These are phyloP conservation scores for Celastrina argiolus DNA, from an alignment of 2,888 invertebrate species.

Conservation along the genomic window DNA sequence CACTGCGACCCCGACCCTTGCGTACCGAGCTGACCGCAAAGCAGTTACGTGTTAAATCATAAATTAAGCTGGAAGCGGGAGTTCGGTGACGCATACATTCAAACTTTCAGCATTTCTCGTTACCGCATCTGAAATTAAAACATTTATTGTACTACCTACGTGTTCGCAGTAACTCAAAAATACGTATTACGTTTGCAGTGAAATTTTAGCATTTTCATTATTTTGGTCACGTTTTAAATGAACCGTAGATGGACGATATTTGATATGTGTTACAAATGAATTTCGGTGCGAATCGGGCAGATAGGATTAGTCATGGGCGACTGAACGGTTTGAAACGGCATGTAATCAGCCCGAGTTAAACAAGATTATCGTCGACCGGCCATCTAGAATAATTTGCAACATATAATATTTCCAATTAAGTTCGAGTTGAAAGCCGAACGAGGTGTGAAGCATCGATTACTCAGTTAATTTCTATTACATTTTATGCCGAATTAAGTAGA, in stretches of 20 bases:
- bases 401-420: conserved; percentile 14
- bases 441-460: conserved; percentile 1
- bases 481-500: neutral
- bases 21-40: conserved; percentile 21
- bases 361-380: neutral
- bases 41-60: conserved; percentile 23
- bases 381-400: neutral
- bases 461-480: neutral
- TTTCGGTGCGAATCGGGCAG: neutral
- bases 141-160: neutral
- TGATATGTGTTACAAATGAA: conserved; percentile 9
- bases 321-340: conserved; percentile 12
- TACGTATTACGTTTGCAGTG: neutral
- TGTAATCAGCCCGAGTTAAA: conserved; percentile 18
- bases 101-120: conserved; percentile 12
- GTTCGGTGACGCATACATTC: conserved; percentile 12
- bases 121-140: conserved; percentile 7
- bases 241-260: neutral
- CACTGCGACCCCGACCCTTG: conserved; percentile 22
- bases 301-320: conserved; percentile 7
- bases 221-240: neutral
- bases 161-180: neutral
- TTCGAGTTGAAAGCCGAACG: neutral
- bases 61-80: conserved; percentile 22
- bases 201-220: neutral